Conservation (phyloP, 2,888 invertebrate species). For the Calliscelio sp. region DNA sequence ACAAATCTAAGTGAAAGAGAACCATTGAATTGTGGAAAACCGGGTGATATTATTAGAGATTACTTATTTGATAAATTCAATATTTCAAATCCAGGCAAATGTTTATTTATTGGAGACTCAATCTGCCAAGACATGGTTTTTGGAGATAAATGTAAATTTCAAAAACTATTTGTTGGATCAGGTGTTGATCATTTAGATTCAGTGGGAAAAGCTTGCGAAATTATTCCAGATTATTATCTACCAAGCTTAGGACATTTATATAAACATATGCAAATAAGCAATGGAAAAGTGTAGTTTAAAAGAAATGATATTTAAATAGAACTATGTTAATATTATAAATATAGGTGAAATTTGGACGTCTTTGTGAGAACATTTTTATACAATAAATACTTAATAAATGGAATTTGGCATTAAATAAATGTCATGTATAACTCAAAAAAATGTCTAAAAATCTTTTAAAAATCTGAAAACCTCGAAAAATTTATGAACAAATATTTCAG, state of each 20-base stretch:
- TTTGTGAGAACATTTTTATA: too few species aligned
- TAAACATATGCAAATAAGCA: constrained; percentile 7
- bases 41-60: constrained; percentile 84
- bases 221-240: constrained; percentile 78
- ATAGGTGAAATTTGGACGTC: too few species aligned
- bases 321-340: too few species aligned
- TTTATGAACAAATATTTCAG: too few species aligned
- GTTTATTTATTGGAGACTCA: constrained; percentile 83
- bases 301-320: background rate
- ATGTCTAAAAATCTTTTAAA: too few species aligned
- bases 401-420: too few species aligned
- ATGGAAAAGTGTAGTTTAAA: background rate
- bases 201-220: constrained; percentile 41
- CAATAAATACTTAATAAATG: too few species aligned
- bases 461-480: too few species aligned
- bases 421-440: too few species aligned
- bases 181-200: constrained; percentile 76
- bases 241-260: constrained; percentile 72
- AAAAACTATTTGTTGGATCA: constrained; percentile 79
- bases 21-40: constrained; percentile 87
- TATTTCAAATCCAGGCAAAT: constrained; percentile 77
- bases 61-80: constrained; percentile 81
- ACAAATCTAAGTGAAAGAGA: constrained; percentile 84
- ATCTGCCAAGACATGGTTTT: constrained; percentile 81
- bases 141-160: constrained; percentile 78